Percentiles rank a stretch among this genome's conserved stretches.
Conservation (phyloP, 1,140 invertebrate species). For the Zaprionus kolodkinae region DNA sequence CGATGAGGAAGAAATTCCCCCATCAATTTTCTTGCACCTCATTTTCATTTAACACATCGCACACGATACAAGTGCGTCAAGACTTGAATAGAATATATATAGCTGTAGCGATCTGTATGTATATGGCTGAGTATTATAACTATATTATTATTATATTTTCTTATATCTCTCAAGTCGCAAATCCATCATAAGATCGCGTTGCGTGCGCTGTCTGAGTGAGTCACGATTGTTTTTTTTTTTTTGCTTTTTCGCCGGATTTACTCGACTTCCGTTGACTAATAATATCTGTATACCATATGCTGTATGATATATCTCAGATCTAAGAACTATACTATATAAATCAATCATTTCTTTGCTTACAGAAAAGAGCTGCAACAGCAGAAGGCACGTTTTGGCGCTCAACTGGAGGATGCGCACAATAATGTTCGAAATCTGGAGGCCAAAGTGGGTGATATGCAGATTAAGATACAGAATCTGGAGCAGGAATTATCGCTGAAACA, state of each 20-base stretch:
- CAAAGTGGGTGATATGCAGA: conserved; percentile 85
- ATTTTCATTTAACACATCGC: conserved; percentile 58
- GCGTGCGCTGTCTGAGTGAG: conserved; percentile 64
- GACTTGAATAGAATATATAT: background rate
- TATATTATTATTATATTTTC: conserved; percentile 28
- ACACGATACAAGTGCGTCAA: background rate
- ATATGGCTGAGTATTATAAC: conserved; percentile 35
- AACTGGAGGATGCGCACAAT: conserved; percentile 85
- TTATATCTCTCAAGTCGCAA: conserved; percentile 21
- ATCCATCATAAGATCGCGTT: conserved; percentile 38
- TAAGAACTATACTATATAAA: conserved; percentile 20
- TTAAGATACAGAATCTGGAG: conserved; percentile 86
- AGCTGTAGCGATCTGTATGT: conserved; percentile 31
- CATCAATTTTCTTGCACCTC: conserved; percentile 59
- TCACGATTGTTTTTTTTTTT: conserved; percentile 60
- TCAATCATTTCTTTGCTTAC: conserved; percentile 32
- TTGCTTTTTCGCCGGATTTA: conserved; percentile 55
- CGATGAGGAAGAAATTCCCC: conserved; percentile 20
- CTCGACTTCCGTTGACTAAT: conserved; percentile 49
- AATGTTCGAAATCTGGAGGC: conserved; percentile 85
- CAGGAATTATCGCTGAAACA: conserved; percentile 85
- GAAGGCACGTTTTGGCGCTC: conserved; percentile 85
- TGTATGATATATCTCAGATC: conserved; percentile 35
- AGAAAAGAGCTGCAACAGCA: conserved; percentile 86
- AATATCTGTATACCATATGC: conserved; percentile 14